phyloP scores from a whole-genome alignment of 2,888 invertebrate species.

The Lamproptera curius region DNA sequence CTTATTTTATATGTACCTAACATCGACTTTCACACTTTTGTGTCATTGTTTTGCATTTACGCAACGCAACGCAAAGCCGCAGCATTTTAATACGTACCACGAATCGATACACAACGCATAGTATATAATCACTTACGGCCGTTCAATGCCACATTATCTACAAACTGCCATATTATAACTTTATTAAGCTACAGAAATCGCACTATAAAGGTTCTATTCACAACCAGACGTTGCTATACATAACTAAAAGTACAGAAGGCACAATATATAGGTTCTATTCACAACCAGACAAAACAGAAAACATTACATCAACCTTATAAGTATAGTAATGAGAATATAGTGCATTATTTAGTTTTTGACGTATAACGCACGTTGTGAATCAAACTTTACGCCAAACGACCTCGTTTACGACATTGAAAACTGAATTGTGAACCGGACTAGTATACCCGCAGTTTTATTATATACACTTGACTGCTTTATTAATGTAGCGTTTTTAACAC shows the following conservation, averaged over 20 bases:
- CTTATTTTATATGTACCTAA: no score
- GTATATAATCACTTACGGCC: no score
- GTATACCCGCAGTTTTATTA: neutral
- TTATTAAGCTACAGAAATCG: no score
- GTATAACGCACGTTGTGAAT: neutral
- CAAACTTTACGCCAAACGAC: neutral
- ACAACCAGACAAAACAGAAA: no score
- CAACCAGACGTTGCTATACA: neutral
- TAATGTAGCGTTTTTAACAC: neutral
- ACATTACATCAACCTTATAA: neutral
- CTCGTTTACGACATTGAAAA: constrained; percentile 18
- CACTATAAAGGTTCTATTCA: no score
- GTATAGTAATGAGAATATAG: neutral
- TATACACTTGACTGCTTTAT: neutral
- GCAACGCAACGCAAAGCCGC: no score
- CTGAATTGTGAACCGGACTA: neutral
- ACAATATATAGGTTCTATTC: neutral
- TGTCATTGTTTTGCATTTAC: no score
- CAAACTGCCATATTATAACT: no score
- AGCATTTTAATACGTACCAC: no score
- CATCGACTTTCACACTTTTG: no score
- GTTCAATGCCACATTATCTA: no score
- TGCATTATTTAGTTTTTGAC: neutral
- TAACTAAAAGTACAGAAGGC: neutral
- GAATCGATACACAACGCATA: no score